Evolutionary conservation across 2,113 vertebrate genomes (phyloP), one percentile per base, ranked within the genome.

Genomic region (Pangasianodon gigas): DNA sequence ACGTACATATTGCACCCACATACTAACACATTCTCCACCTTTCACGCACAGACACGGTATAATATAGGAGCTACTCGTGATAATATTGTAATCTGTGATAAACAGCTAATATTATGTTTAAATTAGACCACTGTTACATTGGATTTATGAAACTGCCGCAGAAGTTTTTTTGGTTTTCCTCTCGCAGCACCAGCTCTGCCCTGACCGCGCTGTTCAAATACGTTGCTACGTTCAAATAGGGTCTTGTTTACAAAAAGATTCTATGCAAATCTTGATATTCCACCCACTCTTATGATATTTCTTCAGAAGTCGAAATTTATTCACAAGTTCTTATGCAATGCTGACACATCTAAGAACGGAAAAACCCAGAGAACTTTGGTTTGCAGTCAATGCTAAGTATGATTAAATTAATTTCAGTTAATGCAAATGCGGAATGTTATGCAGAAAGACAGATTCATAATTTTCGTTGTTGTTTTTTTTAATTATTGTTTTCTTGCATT

Each of bases 11-110:
- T 44, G 6, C n/a, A 86, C 44, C n/a, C 87, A 82, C 77, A 60
- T 71, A 24, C 41, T 67, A 21, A 88, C 41, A 86, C 51, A 81
- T 87, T 62, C 26, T 90, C 32, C 48, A 16, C 29, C 48, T 86
- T 88, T 82, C 29, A 71, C 79, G 58, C 32, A 87, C 32, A 67
- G 16, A 87, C 32, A 60, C 32, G 21, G 16, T 69, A 32, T 74
- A 8, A 19, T 41, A 21, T 21, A 75, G 7, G 3, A 44, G 71
- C 44, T 80, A 51, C 11, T 24, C 7, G 3, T 8, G 19, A 7
- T 2, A 75, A 29, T 29, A 13, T 74, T n/a, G n/a, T n/a, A n/a
- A n/a, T n/a, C n/a, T n/a, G n/a, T n/a, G n/a, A n/a, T n/a, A n/a
- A n/a, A n/a, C n/a, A n/a, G n/a, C n/a, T n/a, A n/a, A n/a, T n/a